phyloP scores from a whole-genome alignment of 1,140 invertebrate genomes.

The Saccostrea glomerata region DNA sequence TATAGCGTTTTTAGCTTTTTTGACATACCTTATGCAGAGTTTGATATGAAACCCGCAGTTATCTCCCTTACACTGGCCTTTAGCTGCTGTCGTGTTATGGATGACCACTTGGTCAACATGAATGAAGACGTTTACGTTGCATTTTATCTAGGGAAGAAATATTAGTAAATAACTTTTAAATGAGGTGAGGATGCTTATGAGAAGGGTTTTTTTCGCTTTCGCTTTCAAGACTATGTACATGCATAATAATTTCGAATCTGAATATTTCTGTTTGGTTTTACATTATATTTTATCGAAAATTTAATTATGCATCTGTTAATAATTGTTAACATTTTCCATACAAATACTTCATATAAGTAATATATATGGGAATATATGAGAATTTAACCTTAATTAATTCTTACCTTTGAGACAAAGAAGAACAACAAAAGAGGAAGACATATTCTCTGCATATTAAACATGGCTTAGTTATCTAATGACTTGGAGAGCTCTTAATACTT shows the following conservation, averaged over 20 bases:
- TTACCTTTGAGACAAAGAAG: background rate
- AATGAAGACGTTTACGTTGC: background rate
- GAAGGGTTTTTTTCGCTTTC: too few relatives aligned
- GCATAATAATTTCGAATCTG: too few relatives aligned
- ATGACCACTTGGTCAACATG: background rate
- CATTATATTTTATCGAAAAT: too few relatives aligned
- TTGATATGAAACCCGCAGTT: background rate
- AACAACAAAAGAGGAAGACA: background rate
- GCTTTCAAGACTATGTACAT: too few relatives aligned
- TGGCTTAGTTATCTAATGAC: background rate
- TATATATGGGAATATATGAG: too few relatives aligned
- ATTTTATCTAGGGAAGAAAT: background rate
- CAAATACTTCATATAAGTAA: too few relatives aligned
- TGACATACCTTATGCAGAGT: background rate
- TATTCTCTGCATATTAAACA: background rate
- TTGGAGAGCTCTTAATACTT: background rate
- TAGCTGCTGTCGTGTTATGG: constrained; percentile 7
- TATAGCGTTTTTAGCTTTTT: too few relatives aligned
- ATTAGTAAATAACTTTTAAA: background rate
- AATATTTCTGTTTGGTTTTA: too few relatives aligned
- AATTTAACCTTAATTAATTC: too few relatives aligned
- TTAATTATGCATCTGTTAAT: too few relatives aligned
- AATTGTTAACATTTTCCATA: too few relatives aligned
- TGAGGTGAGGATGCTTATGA: too few relatives aligned
- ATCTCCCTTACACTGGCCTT: background rate